These are phyloP conservation scores for Drosophila suzukii DNA, from an alignment of 1,140 invertebrate genomes.

Conservation along the genomic window DNA sequence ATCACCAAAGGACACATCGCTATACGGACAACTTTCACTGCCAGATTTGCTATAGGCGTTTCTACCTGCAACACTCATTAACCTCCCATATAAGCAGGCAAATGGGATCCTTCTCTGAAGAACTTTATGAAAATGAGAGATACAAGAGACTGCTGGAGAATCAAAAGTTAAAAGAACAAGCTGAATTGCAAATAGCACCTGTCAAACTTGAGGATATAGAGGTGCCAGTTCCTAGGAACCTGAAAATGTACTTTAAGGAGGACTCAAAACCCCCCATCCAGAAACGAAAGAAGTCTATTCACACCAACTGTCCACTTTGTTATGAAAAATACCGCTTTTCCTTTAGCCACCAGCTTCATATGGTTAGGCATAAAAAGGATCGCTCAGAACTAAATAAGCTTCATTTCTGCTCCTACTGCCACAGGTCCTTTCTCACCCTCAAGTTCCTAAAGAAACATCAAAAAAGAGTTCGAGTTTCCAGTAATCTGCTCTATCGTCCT, in stretches of 20 bases:
- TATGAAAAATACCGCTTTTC: conserved; percentile 10
- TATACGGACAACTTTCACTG: conserved; percentile 46
- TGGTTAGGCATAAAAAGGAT: background rate
- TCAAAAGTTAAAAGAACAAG: background rate
- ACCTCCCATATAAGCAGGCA: conserved; percentile 23
- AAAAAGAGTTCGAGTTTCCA: background rate
- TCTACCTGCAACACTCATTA: conserved; percentile 44
- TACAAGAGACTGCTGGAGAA: conserved; percentile 26
- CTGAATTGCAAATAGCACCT: background rate
- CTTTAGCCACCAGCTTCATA: conserved; percentile 47
- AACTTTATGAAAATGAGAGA: conserved; percentile 11
- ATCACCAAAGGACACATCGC: conserved; percentile 32
- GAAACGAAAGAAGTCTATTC: background rate
- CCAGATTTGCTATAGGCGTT: conserved; percentile 38
- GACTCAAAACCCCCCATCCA: background rate
- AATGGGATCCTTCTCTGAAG: background rate
- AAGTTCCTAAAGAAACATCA: conserved; percentile 7
- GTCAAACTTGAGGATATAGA: conserved; percentile 15
- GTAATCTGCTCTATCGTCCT: conserved; percentile 1
- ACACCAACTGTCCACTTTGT: conserved; percentile 17
- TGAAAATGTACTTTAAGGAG: background rate
- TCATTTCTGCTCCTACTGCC: conserved; percentile 19
- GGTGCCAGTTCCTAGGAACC: background rate
- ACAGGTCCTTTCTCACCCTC: conserved; percentile 11
- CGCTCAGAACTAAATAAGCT: background rate